phyloP scores from a whole-genome alignment of 2,888 invertebrate genomes.

The Leuctra nigra region DNA sequence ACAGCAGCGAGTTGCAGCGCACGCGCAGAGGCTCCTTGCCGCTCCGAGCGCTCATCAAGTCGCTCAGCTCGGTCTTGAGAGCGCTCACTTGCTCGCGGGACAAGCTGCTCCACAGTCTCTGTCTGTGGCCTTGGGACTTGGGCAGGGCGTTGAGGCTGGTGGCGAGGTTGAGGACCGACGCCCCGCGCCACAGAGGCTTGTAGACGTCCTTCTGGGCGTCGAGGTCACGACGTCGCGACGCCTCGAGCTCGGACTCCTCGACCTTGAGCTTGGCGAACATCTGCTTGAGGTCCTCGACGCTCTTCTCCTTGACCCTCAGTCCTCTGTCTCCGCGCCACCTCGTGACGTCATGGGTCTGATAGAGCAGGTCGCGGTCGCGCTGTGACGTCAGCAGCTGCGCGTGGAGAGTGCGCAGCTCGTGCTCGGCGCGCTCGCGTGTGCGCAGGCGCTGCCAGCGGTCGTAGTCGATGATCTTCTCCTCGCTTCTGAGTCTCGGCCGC shows the following conservation, averaged over 20 bases:
- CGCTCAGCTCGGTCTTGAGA: constrained; percentile 69
- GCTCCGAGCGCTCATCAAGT: constrained; percentile 60
- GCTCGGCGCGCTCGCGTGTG: constrained; percentile 71
- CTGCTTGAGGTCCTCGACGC: constrained; percentile 77
- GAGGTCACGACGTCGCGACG: constrained; percentile 21
- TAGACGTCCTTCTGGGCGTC: constrained; percentile 55
- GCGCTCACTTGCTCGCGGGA: constrained; percentile 78
- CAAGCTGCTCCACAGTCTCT: constrained; percentile 73
- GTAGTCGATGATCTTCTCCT: constrained; percentile 78
- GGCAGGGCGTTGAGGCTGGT: constrained; percentile 47
- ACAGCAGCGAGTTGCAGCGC: constrained; percentile 42
- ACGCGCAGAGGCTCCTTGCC: constrained; percentile 37
- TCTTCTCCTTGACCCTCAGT: constrained; percentile 73
- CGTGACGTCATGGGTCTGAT: constrained; percentile 66
- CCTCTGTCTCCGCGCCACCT: constrained; percentile 78
- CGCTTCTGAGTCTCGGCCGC: constrained; percentile 63
- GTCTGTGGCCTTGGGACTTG: constrained; percentile 45
- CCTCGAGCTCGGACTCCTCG: constrained; percentile 36
- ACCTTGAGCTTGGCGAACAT: constrained; percentile 59
- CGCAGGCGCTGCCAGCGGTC: constrained; percentile 81
- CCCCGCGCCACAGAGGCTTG: constrained; percentile 78
- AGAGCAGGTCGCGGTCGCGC: constrained; percentile 75
- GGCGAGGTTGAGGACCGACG: constrained; percentile 73
- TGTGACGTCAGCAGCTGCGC: constrained; percentile 70
- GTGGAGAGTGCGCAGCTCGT: constrained; percentile 70